Percentiles rank a stretch among this genome's conserved stretches.
Conservation (phyloP, 1,140 invertebrate species). For the Drosophila dunni region DNA sequence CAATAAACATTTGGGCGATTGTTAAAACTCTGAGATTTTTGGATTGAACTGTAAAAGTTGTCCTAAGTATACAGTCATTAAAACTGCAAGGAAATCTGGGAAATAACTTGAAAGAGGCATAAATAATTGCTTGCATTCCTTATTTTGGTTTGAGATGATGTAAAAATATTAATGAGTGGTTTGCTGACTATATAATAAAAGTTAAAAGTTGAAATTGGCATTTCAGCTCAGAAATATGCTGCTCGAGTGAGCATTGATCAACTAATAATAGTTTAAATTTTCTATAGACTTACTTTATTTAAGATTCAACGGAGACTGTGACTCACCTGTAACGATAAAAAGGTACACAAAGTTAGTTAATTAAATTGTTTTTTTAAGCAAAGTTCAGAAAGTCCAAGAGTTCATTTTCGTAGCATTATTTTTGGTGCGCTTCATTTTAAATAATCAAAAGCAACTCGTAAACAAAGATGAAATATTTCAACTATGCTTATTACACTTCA, state of each 20-base stretch:
- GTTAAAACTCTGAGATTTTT: background rate
- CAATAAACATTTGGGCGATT: slow-evolving; percentile 3
- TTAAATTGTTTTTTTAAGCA: slow-evolving; percentile 9
- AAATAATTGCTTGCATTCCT: background rate
- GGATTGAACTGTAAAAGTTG: background rate
- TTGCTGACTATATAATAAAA: too few species aligned
- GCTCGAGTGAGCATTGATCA: too few species aligned
- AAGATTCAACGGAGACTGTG: background rate
- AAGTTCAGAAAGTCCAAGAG: slow-evolving; percentile 12
- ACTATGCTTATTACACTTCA: slow-evolving; percentile 52
- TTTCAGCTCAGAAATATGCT: too few species aligned
- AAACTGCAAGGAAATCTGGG: background rate
- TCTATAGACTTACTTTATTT: background rate
- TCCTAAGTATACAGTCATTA: background rate
- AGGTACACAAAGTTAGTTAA: background rate
- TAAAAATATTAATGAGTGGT: too few species aligned
- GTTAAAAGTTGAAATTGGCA: too few species aligned
- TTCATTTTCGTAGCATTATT: slow-evolving; percentile 22
- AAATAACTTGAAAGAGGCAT: background rate
- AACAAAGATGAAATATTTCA: slow-evolving; percentile 38
- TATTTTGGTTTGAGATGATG: too few species aligned
- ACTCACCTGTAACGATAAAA: slow-evolving; percentile 37
- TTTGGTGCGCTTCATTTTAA: background rate
- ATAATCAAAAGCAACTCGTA: slow-evolving; percentile 32
- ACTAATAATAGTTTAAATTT: background rate